A percentile compares a stretch with the other conserved stretches of the same genome.
Conservation (phyloP, 1,140 invertebrate species). For the Octopus sinensis region DNA sequence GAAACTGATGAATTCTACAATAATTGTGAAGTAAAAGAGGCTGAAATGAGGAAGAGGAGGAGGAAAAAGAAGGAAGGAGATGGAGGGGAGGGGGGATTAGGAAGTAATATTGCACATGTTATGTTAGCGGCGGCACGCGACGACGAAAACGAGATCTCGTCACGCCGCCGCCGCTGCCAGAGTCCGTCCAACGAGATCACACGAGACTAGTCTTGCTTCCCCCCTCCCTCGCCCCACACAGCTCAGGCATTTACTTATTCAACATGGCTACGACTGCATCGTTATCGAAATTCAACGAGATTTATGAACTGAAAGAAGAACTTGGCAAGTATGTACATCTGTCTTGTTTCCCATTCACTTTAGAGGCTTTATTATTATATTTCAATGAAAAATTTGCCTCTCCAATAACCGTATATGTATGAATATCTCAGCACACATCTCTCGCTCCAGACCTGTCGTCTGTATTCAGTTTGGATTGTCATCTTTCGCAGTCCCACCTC, state of each 20-base stretch:
- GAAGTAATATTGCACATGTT: conserved; percentile 16
- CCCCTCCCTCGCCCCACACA: conserved; percentile 11
- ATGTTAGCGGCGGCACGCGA: conserved; percentile 21
- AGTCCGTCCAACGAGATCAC: conserved; percentile 23
- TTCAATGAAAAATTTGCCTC: too few relatives aligned
- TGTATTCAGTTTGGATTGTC: too few relatives aligned
- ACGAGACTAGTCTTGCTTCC: conserved; percentile 33
- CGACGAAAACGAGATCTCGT: conserved; percentile 20
- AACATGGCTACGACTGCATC: conserved; percentile 55
- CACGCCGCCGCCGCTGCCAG: conserved; percentile 7
- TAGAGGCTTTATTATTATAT: too few relatives aligned
- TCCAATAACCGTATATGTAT: too few relatives aligned
- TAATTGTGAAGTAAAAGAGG: neutral
- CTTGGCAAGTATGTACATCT: conserved; percentile 91
- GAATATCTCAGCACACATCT: too few relatives aligned
- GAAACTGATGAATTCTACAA: neutral
- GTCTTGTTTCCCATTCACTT: too few relatives aligned
- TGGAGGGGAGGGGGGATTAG: neutral
- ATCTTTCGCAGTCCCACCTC: too few relatives aligned
- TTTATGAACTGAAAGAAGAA: conserved; percentile 99
- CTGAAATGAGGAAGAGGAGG: neutral
- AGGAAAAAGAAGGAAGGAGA: neutral
- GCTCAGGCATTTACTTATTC: conserved; percentile 50
- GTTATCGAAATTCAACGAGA: conserved; percentile 84
- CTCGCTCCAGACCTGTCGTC: too few relatives aligned